Base-by-base conservation (phyloP, 2,113 vertebrate species). In the Calypte anna region DNA sequence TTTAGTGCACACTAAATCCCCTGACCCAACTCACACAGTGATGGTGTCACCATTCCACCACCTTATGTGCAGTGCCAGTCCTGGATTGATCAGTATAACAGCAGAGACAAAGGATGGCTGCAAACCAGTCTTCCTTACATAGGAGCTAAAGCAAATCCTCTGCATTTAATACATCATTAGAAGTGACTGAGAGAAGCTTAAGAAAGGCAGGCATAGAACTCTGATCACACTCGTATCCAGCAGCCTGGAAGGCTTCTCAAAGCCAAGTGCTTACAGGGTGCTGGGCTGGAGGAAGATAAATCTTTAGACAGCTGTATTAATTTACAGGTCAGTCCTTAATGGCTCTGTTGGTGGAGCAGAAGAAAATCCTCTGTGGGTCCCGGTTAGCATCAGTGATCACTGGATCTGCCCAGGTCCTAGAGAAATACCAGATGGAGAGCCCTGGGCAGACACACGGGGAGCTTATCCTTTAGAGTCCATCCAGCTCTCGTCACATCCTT, bases 261-360 rank as follows among this genome's bases (percentile, higher is more conserved):
- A 58, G 33, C 93, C 2, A 0, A 86, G 18, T 31, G 30, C 63
- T 90, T 86, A 81, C 38, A 33, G 19, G 7, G 19, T 75, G n/a
- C 33, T 63, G 85, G 46, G 53, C 68, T 91, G 55, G 46, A 74
- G 22, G 20, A 90, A 8, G 28, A 33, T 75, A 55, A 40, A 36
- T 68, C 79, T 93, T 94, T 74, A 64, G 38, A 74, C 13, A 78
- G 43, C 19, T 79, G 18, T 92, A 72, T 92, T 88, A 94, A 80
- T 90, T 89, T 91, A 91, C 61, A 86, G 68, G 85, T 88, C 90
- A 90, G 30, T 57, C n/a, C 85, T 88, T 93, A 94, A 96, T 61
- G 48, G 72, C 36, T 90, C 33, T 91, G 15, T 36, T 76, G 24
- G 64, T 80, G 55, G n/a, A 94, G 84, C 67, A 80, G 46, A 90